These are phyloP conservation scores for Stegostoma tigrinum DNA, from an alignment of 2,113 vertebrate genomes.

Conservation along the genomic window DNA sequence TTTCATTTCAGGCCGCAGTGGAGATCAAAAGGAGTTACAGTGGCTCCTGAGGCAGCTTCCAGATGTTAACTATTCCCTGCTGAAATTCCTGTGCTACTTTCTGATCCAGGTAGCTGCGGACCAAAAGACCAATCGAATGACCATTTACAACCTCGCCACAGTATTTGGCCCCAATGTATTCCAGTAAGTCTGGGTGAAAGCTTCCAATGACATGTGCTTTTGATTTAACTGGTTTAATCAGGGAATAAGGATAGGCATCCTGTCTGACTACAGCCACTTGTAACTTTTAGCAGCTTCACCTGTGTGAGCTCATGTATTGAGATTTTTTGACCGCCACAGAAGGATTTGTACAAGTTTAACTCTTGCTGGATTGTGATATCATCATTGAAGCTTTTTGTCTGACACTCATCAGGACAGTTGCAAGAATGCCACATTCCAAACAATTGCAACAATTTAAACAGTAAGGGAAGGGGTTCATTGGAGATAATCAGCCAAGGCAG, in stretches of 20 bases:
- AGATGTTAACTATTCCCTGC: slow-evolving; percentile 67
- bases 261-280: neutral
- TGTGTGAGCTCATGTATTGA: neutral
- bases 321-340: neutral
- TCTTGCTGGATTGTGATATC: neutral
- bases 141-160: slow-evolving; percentile 74
- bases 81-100: slow-evolving; percentile 80
- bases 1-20: neutral
- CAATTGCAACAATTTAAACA: neutral
- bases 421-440: neutral
- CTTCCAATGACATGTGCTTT: neutral
- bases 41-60: slow-evolving; percentile 70
- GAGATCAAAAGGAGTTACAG: slow-evolving; percentile 51
- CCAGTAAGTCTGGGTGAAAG: slow-evolving; percentile 66
- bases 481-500: neutral
- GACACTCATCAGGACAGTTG: neutral
- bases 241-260: neutral
- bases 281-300: neutral
- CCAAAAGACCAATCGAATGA: slow-evolving; percentile 77
- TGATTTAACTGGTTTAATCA: neutral
- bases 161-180: slow-evolving; percentile 86
- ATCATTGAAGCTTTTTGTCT: neutral
- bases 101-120: slow-evolving; percentile 71
- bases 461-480: neutral
- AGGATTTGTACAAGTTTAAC: neutral